A percentile compares a stretch with the other conserved stretches of the same genome.
Evolutionary conservation across 2,888 invertebrate genomes (phyloP).

Genomic region (Brenthis daphne): DNA sequence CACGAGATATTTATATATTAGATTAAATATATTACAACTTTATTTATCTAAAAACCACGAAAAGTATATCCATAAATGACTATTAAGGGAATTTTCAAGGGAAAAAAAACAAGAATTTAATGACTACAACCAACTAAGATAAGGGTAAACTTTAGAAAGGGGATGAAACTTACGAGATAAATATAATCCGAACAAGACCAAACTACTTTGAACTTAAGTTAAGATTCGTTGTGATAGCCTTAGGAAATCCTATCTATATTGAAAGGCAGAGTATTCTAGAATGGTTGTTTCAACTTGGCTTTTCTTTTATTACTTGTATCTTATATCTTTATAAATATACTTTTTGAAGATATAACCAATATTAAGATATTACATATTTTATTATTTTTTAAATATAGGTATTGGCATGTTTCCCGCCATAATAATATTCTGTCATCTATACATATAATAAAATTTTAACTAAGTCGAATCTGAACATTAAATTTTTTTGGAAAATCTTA

Average conservation of each 20-base stretch:
- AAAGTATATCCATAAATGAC: background rate
- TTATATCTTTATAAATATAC: background rate
- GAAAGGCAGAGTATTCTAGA: slow-evolving; percentile 2
- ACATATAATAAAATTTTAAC: too few species aligned
- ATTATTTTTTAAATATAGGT: too few species aligned
- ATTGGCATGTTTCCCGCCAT: too few species aligned
- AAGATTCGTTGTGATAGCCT: background rate
- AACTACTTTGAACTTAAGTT: slow-evolving; percentile 2
- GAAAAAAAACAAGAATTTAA: background rate
- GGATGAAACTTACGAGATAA: slow-evolving; percentile 3
- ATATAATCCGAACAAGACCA: background rate
- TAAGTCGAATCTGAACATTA: too few species aligned
- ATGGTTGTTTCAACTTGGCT: background rate
- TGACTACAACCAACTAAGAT: background rate
- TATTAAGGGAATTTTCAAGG: background rate
- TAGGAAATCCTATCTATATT: background rate
- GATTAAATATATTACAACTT: background rate
- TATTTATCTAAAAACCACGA: background rate
- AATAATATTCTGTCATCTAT: too few species aligned
- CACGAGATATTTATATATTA: too few species aligned
- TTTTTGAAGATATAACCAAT: too few species aligned
- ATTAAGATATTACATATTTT: too few species aligned
- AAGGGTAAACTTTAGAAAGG: background rate
- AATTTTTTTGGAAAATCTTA: too few species aligned
- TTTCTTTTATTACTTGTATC: background rate